Evolutionary conservation across 2,113 vertebrate genomes (phyloP), one percentile per base, ranked within the genome.

Genomic region (Malaclemys terrapin): DNA sequence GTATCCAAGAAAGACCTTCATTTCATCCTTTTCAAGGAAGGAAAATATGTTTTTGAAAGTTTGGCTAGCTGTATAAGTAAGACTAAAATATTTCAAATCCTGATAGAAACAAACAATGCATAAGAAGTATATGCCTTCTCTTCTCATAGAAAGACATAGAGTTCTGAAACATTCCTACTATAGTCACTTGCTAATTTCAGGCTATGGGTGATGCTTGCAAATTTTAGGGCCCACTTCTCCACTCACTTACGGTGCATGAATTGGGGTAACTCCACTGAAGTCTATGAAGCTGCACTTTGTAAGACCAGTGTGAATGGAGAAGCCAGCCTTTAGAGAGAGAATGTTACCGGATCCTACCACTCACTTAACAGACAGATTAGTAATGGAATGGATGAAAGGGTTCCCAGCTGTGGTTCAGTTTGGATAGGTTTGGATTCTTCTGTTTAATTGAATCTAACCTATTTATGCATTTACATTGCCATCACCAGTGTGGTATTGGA

Each of bases 401-500:
- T 42, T 90, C 59, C 57, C 35, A 47, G 47, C 1, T 54, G 54
- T 1, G 2, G 50, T 72, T 87, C 50, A 31, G 4, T n/a, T 80
- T 90, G 89, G 82, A 82, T 90, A 10, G 31, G 22, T 29, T 11
- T 84, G 89, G 79, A 24, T 75, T 8, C 24, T 22, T 81, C 59
- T 24, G 13, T 50, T 29, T 90, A 82, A 92, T 13, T 93, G 65
- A 72, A 38, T 38, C 65, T 88, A n/a, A 27, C 72, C 5, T 0
- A 0, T 90, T 82, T 80, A 19, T 62, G 83, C 49, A 9, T 2
- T 1, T 59, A 86, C 69, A 14, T 53, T 24, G 1, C 0, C 0
- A 59, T 83, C 89, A 50, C 87, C 42, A 31, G 50, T 0, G 38
- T 25, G 50, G 59, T n/a, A 54, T 59, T 8, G 5, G 20, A 52